phyloP scores from a whole-genome alignment of 2,888 invertebrate species.

The Exocentrus adspersus region DNA sequence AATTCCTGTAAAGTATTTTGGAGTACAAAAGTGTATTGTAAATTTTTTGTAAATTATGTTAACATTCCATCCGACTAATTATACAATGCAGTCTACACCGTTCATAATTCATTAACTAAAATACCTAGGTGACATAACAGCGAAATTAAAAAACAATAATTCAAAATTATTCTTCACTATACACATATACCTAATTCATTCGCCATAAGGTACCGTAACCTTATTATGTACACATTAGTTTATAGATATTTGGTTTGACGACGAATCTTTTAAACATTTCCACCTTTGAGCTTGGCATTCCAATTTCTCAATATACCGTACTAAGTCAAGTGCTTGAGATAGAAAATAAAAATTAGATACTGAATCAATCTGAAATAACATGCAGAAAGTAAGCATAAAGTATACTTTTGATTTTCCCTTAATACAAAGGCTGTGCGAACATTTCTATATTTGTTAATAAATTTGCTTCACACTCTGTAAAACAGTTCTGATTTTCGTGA shows the following conservation, averaged over 20 bases:
- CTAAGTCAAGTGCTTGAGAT: constrained; percentile 12
- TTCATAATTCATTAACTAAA: too few relatives aligned
- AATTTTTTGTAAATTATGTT: too few relatives aligned
- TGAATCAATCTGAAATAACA: constrained; percentile 14
- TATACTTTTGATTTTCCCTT: constrained; percentile 7
- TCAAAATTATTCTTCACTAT: background rate
- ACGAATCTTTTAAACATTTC: background rate
- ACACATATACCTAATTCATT: background rate
- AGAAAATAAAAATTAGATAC: constrained; percentile 7
- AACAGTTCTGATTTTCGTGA: too few relatives aligned
- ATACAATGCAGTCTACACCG: too few relatives aligned
- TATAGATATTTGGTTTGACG: background rate
- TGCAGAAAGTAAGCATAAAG: background rate
- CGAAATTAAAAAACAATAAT: background rate
- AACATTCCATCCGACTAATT: too few relatives aligned
- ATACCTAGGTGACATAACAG: too few relatives aligned
- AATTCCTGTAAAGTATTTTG: too few relatives aligned
- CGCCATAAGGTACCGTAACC: too few relatives aligned
- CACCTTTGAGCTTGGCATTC: constrained; percentile 12
- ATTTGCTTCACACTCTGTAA: too few relatives aligned
- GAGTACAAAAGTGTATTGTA: too few relatives aligned
- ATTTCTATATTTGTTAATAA: too few relatives aligned
- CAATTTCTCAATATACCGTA: constrained; percentile 7
- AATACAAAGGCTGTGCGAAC: constrained; percentile 9
- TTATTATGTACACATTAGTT: background rate